Base-by-base conservation (phyloP, 1,140 invertebrate species). In the Solenopsis invicta region DNA sequence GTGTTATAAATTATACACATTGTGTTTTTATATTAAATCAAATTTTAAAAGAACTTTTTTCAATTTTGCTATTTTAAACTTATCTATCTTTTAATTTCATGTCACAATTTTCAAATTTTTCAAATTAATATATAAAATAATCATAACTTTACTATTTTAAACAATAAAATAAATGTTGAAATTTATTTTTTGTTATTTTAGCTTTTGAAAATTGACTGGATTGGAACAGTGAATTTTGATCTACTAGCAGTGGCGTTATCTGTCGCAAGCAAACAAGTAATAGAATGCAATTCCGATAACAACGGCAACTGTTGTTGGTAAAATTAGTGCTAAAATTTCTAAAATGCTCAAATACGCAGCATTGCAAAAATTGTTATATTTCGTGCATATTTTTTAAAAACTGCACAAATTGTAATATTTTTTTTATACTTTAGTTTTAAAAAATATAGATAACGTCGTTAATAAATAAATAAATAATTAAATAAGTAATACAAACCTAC, bases 211-310 rank as follows among this genome's bases (percentile, higher is more conserved):
- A 75, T 59, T 41, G 4, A 24, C 29, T 16, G 13, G 13, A 3
- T 6, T n/a, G 1, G 2, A 0, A 24, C 3, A 24, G 4, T 8
- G 1, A 21, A 59, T 59, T 74, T 13, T 75, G 29, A 75, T 59
- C 59, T 59, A 59, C 59, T 59, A 59, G n/a, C 52, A 75, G 72
- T 75, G 29, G 72, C 72, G 72, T 45, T 34, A 75, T 75, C 72
- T 75, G 3, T 75, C 4, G 4, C 34, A 61, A 59, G n/a, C 12
- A 24, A 6, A 75, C 13, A 5, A 67, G 64, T 75, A 45, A 75
- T 10, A 41, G 29, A 56, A 2, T 74, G 34, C 21, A 21, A 12
- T 45, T 67, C 18, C 52, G 71, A 56, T 74, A 74, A 72, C 16
- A 72, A 34, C 48, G 69, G 24, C 9, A 72, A 74, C 71, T 37